A percentile compares a stretch with the other conserved stretches of the same genome.
These are phyloP conservation scores for Paramormyrops kingsleyae DNA, from an alignment of 2,113 vertebrate species.

Conservation along the genomic window DNA sequence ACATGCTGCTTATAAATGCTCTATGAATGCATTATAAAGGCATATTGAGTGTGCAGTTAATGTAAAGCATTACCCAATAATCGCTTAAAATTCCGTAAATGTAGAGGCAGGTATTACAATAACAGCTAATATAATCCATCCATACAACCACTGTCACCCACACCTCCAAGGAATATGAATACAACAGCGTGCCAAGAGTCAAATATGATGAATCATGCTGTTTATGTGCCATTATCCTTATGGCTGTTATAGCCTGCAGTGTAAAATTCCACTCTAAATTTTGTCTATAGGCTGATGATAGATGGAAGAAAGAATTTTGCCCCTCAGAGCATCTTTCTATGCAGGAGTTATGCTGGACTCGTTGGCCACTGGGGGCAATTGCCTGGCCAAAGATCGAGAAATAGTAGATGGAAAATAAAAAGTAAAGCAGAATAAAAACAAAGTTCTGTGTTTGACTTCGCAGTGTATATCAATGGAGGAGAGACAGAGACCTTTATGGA, in stretches of 20 bases:
- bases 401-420: background rate
- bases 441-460: background rate
- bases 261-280: background rate
- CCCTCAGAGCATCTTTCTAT: background rate
- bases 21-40: background rate
- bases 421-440: background rate
- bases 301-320: background rate
- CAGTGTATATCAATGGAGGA: background rate
- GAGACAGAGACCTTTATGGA: background rate
- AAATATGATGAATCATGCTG: conserved; percentile 13
- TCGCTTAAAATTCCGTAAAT: background rate
- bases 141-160: background rate
- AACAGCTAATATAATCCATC: background rate
- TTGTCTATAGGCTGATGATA: conserved; percentile 8
- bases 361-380: background rate
- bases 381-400: background rate
- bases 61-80: background rate
- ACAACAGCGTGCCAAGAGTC: background rate
- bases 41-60: background rate
- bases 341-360: background rate
- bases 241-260: conserved; percentile 2
- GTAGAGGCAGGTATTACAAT: background rate
- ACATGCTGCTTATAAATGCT: background rate
- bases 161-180: conserved; percentile 8
- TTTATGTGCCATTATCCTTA: background rate